Conservation (phyloP, 1,140 invertebrate genomes). For the Macrobrachium rosenbergii region DNA sequence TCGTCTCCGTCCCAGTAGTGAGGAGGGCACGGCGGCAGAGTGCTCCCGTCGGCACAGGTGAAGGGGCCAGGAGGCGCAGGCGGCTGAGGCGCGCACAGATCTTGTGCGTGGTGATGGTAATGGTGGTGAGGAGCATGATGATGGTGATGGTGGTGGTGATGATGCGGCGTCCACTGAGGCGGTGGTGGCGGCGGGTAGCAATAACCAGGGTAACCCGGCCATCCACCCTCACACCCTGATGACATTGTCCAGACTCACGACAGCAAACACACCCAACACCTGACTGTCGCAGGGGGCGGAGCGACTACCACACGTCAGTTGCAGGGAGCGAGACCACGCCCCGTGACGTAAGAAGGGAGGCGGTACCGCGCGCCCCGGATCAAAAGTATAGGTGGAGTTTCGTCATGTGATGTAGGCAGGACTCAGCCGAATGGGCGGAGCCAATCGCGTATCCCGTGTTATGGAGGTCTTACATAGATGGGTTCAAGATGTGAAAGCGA, state of each 20-base stretch:
- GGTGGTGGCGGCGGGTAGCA: constrained; percentile 51
- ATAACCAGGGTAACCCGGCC: constrained; percentile 53
- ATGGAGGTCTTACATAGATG: too few species aligned
- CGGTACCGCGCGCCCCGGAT: background rate
- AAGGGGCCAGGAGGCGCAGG: constrained; percentile 26
- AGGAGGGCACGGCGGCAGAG: constrained; percentile 32
- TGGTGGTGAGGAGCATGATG: constrained; percentile 13
- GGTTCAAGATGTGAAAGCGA: too few species aligned
- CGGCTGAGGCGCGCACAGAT: constrained; percentile 2
- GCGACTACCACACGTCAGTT: too few species aligned
- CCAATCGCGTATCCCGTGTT: background rate
- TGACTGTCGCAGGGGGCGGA: constrained; percentile 33
- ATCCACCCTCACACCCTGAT: constrained; percentile 61
- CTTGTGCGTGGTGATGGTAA: background rate
- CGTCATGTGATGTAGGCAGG: background rate
- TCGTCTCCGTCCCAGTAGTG: constrained; percentile 45
- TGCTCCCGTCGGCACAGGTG: constrained; percentile 31
- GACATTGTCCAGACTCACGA: constrained; percentile 62
- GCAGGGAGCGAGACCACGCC: background rate
- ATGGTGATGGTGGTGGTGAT: constrained; percentile 48
- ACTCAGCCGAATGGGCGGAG: constrained; percentile 5
- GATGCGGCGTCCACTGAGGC: constrained; percentile 45
- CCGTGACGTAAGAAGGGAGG: constrained; percentile 26
- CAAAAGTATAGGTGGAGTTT: constrained; percentile 29
- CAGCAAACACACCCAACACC: constrained; percentile 37